A percentile compares a stretch with the other conserved stretches of the same genome.
These are phyloP conservation scores for Julus scandinavius DNA, from an alignment of 2,888 invertebrate genomes.

Conservation along the genomic window DNA sequence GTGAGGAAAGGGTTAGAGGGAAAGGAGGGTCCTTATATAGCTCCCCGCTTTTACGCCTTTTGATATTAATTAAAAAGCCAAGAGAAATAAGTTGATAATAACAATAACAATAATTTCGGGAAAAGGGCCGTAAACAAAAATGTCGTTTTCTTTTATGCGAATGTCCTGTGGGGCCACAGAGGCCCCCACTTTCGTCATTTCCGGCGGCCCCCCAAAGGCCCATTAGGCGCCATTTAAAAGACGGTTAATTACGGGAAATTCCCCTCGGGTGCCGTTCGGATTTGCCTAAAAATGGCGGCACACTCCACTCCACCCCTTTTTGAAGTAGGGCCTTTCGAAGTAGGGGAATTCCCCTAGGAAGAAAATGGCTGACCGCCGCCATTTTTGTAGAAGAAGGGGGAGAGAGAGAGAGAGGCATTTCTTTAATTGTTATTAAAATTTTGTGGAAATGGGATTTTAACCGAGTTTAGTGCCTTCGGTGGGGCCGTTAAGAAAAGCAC, in stretches of 20 bases:
- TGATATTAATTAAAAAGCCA: neutral
- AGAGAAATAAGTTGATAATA: neutral
- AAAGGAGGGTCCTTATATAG: neutral
- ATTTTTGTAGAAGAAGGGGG: neutral
- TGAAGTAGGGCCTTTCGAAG: too few species aligned
- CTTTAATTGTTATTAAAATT: neutral
- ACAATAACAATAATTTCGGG: neutral
- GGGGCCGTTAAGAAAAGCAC: neutral
- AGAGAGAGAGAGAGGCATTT: too few species aligned
- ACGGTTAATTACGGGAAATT: neutral
- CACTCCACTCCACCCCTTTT: too few species aligned
- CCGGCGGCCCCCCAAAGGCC: neutral
- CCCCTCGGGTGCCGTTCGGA: neutral
- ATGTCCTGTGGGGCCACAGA: neutral
- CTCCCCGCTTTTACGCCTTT: neutral
- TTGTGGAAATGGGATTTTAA: neutral
- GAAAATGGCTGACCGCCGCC: neutral
- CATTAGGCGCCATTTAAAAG: neutral
- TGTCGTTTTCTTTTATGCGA: neutral
- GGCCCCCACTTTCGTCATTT: neutral
- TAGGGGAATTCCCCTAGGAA: neutral
- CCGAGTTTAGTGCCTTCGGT: neutral
- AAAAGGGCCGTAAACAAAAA: neutral
- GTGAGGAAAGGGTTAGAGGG: neutral
- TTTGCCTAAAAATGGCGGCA: neutral